Evolutionary conservation across 1,140 invertebrate genomes (phyloP), one percentile per base, ranked within the genome.

Genomic region (Pseudachorutes palmiensis): DNA sequence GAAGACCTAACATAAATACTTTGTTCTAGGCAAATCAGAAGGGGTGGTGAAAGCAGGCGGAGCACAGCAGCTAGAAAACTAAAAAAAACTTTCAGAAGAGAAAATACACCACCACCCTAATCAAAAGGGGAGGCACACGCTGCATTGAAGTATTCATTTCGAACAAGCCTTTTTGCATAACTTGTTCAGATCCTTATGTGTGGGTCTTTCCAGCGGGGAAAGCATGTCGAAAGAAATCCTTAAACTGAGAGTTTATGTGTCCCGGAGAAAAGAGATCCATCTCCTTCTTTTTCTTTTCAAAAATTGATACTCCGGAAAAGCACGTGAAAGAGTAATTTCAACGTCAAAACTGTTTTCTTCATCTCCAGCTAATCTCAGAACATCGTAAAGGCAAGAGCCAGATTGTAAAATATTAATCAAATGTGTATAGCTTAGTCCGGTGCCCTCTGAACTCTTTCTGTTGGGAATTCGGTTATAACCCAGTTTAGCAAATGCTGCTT

Each of bases 121-220:
- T 55, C 51, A 55, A 45, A 45, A 45, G 36, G 51, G 24, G 51
- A 55, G 24, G 51, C 51, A 55, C 51, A 26, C 51, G 14, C 5
- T 55, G 51, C 24, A 55, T 55, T 55, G 12, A 55, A 55, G 51
- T 55, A 55, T 55, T 55, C 51, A 55, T 55, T 55, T 55, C 51
- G 12, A 24, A 9, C 24, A 24, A 26, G 9, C 24, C 51, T 24
- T 3, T 24, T 24, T 55, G 24, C 51, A 55, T 24, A 12, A 12
- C 51, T 16, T 16, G 51, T 16, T 55, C 12, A 55, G 9, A 55
- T 12, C n/a, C n/a, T n/a, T n/a, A n/a, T n/a, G n/a, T n/a, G n/a
- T n/a, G n/a, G n/a, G n/a, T n/a, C n/a, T n/a, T n/a, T n/a, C n/a
- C n/a, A n/a, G n/a, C n/a, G n/a, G n/a, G n/a, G n/a, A n/a, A n/a